phyloP scores from a whole-genome alignment of 2,113 vertebrate genomes.

The Triplophysa siluroides region DNA sequence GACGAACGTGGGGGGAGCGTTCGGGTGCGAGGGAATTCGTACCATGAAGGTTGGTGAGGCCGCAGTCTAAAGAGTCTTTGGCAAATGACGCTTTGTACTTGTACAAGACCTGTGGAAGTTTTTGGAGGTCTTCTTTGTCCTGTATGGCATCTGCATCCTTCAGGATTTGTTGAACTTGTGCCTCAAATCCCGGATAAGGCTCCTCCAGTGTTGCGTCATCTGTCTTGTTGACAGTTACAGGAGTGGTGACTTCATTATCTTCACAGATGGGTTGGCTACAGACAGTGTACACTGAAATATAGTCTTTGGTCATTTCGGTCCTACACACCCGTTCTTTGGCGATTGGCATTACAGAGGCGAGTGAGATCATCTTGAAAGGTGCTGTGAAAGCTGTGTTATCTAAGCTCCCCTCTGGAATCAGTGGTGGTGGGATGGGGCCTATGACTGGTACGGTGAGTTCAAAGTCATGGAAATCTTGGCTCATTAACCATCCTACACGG shows the following conservation, averaged over 20 bases:
- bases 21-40: not conserved
- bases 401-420: too few species aligned
- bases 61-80: too few species aligned
- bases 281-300: not conserved
- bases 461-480: too few species aligned
- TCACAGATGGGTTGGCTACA: not conserved
- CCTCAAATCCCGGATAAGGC: not conserved
- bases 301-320: not conserved
- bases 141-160: not conserved
- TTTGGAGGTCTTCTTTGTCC: not conserved
- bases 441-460: too few species aligned
- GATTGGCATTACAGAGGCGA: not conserved
- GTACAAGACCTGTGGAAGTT: too few species aligned
- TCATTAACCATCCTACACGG: too few species aligned
- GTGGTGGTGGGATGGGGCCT: too few species aligned
- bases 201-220: not conserved
- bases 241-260: not conserved
- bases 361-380: too few species aligned
- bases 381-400: too few species aligned
- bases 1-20: not conserved
- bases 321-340: not conserved
- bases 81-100: slow-evolving; percentile 1
- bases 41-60: too few species aligned
- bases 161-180: not conserved
- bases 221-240: not conserved